Conservation (phyloP, 2,113 vertebrate genomes). For the Coptodon bakossiorum region DNA sequence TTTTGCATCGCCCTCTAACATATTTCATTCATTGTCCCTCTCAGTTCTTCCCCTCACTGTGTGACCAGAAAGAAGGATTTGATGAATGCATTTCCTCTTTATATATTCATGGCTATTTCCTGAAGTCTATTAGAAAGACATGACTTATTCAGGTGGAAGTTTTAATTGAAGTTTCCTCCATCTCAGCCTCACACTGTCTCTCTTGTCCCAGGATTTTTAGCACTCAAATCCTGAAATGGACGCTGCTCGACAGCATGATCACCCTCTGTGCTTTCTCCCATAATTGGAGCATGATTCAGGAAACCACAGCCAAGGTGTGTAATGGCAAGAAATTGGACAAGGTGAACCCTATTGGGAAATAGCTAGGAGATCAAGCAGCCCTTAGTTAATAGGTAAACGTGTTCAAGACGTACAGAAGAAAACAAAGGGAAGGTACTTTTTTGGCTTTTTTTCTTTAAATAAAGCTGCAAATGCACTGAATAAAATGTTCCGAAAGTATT, state of each 20-base stretch:
- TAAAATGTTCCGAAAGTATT: not conserved
- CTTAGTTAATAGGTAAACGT: not conserved
- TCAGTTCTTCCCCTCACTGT: not conserved
- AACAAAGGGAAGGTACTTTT: not conserved
- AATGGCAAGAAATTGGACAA: not conserved
- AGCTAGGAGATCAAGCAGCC: slow-evolving; percentile 3
- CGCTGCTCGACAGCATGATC: not conserved
- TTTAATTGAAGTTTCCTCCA: slow-evolving; percentile 53
- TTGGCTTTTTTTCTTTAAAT: not conserved
- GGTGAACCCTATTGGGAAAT: not conserved
- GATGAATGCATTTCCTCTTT: slow-evolving; percentile 55
- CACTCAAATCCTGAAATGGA: not conserved
- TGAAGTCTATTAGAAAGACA: slow-evolving; percentile 60
- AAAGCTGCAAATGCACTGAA: not conserved
- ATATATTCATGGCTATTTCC: slow-evolving; percentile 66
- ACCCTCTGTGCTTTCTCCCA: not conserved
- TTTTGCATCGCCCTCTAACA: not conserved
- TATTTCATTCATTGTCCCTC: not conserved
- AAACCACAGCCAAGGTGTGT: not conserved
- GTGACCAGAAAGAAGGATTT: slow-evolving; percentile 37
- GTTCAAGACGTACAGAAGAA: not conserved
- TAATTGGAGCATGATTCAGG: slow-evolving; percentile 13
- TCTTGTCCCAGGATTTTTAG: not conserved
- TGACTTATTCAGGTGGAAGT: slow-evolving; percentile 60
- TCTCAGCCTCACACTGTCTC: not conserved